Base-by-base conservation (phyloP, 1,140 invertebrate species). In the Zeugodacus cucurbitae region DNA sequence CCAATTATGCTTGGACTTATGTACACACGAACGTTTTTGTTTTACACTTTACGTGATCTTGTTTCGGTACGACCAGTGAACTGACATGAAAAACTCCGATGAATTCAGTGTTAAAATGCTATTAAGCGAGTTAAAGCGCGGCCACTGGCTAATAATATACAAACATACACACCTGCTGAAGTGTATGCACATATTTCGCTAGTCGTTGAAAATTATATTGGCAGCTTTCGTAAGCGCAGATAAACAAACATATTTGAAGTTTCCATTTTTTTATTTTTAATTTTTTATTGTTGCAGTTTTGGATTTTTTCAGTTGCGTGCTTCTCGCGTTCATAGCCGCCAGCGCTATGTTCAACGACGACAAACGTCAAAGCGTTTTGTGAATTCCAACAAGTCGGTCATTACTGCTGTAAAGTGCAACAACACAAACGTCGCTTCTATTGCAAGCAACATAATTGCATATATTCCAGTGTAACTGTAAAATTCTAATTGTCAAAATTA, bases 381-480 rank as follows among this genome's bases (percentile, higher is more conserved):
- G 70, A 41, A 74, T 74, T 74, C 37, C 70, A 74, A 74, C 70
- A n/a, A 41, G 29, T 74, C 70, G 37, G 70, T 74, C 37, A 74
- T 44, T 74, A n/a, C 29, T n/a, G 70, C 37, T 74, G 37, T 41
- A 41, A 41, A n/a, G 70, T 74, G 70, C 70, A 41, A 22, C 70
- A 29, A 41, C 20, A 41, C 34, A 74, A 74, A 74, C 7, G 34
- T 41, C 3, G 17, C 34, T 22, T 44, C 20, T n/a, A 74, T 70
- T 32, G 29, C 29, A 4, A 41, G 48, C 11, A 54, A 54, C 48
- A 54, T 54, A 54, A 54, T 54, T 54, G n/a, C n/a, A n/a, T n/a
- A 20, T 54, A 54, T n/a, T 74, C 70, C 70, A 74, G 70, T 41
- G 3, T 67, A 67, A 67, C 64, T 67, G 64, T 67, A 20, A 14